phyloP scores from a whole-genome alignment of 2,113 vertebrate genomes.

The Aegithalos caudatus region DNA sequence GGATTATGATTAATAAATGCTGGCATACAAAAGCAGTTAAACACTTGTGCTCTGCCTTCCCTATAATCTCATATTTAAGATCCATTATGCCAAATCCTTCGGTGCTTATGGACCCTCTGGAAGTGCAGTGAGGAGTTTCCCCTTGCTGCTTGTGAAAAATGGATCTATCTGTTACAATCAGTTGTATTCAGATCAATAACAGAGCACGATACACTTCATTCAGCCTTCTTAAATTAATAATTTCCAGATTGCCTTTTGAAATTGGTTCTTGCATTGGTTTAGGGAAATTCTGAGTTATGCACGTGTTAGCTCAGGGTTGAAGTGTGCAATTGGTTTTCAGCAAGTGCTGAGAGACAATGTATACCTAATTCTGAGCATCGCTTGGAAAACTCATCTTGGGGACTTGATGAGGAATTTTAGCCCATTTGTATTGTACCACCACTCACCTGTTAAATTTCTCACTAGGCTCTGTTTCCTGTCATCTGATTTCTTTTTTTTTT shows the following conservation, averaged over 20 bases:
- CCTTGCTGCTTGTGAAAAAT: background rate
- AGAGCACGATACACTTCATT: background rate
- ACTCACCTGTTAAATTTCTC: background rate
- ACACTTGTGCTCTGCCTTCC: background rate
- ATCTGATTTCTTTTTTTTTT: background rate
- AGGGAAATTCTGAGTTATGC: background rate
- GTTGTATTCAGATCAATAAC: background rate
- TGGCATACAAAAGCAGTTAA: background rate
- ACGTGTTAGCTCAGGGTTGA: background rate
- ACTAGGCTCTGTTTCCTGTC: background rate
- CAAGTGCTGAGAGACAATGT: background rate
- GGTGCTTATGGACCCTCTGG: background rate
- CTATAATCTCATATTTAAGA: background rate
- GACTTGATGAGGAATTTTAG: background rate
- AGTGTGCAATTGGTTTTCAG: background rate
- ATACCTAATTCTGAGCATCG: background rate
- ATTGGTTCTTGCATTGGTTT: background rate
- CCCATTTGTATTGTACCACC: background rate
- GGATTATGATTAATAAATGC: slow-evolving; percentile 18
- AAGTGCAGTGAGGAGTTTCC: background rate
- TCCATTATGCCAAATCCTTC: background rate
- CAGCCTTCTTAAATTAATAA: background rate
- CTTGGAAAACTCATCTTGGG: background rate
- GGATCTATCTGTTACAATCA: background rate
- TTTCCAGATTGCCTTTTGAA: background rate